A percentile compares a stretch with the other conserved stretches of the same genome.
phyloP scores from a whole-genome alignment of 2,797 vertebrate species.

The Buceros bicornis region DNA sequence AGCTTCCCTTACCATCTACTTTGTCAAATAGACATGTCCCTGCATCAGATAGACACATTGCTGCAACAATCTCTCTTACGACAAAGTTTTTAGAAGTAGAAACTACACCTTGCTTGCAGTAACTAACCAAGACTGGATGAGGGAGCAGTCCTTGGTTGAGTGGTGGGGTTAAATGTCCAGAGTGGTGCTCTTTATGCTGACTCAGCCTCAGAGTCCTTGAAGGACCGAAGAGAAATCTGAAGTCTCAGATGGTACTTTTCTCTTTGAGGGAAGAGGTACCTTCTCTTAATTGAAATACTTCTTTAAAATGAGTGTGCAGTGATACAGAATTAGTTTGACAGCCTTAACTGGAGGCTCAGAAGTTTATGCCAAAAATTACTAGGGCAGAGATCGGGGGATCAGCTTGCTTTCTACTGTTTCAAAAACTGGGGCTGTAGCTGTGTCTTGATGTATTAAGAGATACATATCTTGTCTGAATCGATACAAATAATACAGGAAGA shows the following conservation, averaged over 20 bases:
- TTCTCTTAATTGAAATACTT: neutral
- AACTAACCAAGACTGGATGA: neutral
- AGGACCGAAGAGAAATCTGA: neutral
- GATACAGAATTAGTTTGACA: neutral
- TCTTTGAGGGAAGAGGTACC: neutral
- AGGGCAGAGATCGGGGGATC: neutral
- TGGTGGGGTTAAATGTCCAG: neutral
- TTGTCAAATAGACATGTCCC: neutral
- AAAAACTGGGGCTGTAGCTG: neutral
- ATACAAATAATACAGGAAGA: neutral
- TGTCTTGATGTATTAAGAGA: neutral
- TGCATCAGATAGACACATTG: neutral
- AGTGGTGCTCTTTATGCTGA: neutral
- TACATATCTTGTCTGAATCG: neutral
- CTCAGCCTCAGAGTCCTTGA: neutral
- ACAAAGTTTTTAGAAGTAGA: neutral
- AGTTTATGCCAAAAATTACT: neutral
- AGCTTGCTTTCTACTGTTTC: neutral
- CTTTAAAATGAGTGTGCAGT: neutral
- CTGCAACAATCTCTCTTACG: neutral
- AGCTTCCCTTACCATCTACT: neutral
- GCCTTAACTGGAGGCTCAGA: neutral
- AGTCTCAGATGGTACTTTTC: neutral
- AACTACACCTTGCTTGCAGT: neutral
- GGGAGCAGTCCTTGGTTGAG: neutral